Percentiles rank a stretch among this genome's conserved stretches.
Conservation (phyloP, 2,797 vertebrate species). For the Pseudotriccus pelzelni region DNA sequence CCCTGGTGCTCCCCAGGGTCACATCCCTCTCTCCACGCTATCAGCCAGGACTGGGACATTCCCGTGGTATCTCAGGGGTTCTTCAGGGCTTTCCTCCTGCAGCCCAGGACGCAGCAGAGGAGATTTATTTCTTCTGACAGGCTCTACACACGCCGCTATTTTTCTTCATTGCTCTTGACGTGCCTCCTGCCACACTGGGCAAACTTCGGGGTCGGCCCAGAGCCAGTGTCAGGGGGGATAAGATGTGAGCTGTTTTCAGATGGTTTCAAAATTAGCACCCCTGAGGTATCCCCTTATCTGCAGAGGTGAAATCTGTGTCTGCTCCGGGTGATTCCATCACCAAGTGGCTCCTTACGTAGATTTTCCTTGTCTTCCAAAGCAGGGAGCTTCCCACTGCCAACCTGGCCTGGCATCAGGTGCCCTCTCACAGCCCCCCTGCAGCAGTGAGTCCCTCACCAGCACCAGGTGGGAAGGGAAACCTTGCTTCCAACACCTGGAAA, state of each 20-base stretch:
- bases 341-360: not conserved
- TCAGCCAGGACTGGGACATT: not conserved
- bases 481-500: not conserved
- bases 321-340: not conserved
- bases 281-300: not conserved
- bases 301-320: not conserved
- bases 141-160: not conserved
- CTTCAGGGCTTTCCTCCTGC: not conserved
- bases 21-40: not conserved
- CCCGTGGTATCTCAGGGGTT: not conserved
- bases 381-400: not conserved
- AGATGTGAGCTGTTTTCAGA: not conserved
- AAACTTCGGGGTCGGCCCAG: not conserved
- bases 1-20: not conserved
- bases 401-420: not conserved
- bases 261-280: not conserved
- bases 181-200: conserved; percentile 2
- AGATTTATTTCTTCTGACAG: conserved; percentile 28
- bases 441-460: not conserved
- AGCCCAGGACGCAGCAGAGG: not conserved
- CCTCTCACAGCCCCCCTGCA: not conserved
- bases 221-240: not conserved
- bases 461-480: not conserved
- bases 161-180: conserved; percentile 33
- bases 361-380: not conserved